Evolutionary conservation across 2,888 invertebrate genomes (phyloP).

Genomic region (Lasioglossum calceatum): DNA sequence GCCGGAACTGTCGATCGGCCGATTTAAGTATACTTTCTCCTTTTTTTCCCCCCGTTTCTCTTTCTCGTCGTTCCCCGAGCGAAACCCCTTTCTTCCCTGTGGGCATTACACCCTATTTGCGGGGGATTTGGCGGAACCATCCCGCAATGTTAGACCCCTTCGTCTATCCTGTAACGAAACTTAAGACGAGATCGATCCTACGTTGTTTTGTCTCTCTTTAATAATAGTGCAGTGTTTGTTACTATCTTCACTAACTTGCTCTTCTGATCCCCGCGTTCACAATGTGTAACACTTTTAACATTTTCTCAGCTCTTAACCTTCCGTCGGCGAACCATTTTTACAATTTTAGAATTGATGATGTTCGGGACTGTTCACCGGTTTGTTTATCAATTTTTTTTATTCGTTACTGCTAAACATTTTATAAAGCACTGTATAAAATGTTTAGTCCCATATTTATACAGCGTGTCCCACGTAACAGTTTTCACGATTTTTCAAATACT

Average conservation of each 20-base stretch:
- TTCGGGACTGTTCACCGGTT: not conserved
- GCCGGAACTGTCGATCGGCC: conserved; percentile 42
- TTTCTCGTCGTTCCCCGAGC: conserved; percentile 20
- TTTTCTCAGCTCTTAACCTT: no score
- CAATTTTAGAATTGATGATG: no score
- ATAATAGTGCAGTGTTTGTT: not conserved
- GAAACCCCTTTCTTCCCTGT: conserved; percentile 44
- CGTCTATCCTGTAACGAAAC: conserved; percentile 30
- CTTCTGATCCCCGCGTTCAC: no score
- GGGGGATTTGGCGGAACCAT: conserved; percentile 41
- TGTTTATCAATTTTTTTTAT: not conserved
- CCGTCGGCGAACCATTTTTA: no score
- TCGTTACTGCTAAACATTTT: no score
- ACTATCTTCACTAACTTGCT: no score
- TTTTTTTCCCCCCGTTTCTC: not conserved
- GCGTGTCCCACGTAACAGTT: no score
- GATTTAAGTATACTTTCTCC: conserved; percentile 51
- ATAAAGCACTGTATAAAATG: no score
- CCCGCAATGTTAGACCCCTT: not conserved
- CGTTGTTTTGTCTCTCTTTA: not conserved
- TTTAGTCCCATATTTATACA: no score
- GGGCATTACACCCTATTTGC: conserved; percentile 59
- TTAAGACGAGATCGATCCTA: not conserved
- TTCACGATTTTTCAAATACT: no score
- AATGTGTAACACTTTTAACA: no score